Evolutionary conservation across 2,888 invertebrate species (phyloP), one percentile per base, ranked within the genome.

Genomic region (Catocala nupta): DNA sequence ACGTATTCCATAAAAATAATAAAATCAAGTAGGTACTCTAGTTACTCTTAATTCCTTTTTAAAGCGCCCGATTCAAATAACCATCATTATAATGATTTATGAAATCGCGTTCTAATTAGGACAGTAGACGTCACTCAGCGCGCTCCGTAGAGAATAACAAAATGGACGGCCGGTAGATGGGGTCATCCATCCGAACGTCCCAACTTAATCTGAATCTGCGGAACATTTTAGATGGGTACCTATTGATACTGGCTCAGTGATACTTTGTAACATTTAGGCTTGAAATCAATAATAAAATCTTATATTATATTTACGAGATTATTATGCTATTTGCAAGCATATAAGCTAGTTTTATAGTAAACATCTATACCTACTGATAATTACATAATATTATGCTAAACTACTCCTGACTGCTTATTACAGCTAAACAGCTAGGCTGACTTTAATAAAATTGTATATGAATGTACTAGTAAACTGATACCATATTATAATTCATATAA

Each of bases 31-130:
- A 54, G 51, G 5, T 39, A 8, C 45, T 54, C 13, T 16, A 43
- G 25, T 34, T 48, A 47, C 16, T 63, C 58, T 64, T 59, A 65
- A 69, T 83, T 81, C 81, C 75, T 74, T 78, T 78, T 69, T 71
- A 70, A 74, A 75, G 65, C 70, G 58, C 67, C 63, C 61, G 55
- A 65, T 78, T 78, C 81, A 80, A 79, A 79, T 78, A 80, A 75
- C 81, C 77, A 77, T 85, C 83, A 85, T 87, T 86, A 84, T 81
- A 78, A 86, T 88, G 88, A 90, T 88, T 85, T 85, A 90, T 88
- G 84, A 81, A 76, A 75, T 82, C 78, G 76, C 77, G 77, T 79
- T 80, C 81, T 87, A 88, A 90, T 89, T 90, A 85, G 85, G 83
- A 83, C 83, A 83, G 85, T 78, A 81, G 83, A 79, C 84, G 83